Evolutionary conservation across 2,797 vertebrate species (phyloP).

Genomic region (Fistularia tabacaria): DNA sequence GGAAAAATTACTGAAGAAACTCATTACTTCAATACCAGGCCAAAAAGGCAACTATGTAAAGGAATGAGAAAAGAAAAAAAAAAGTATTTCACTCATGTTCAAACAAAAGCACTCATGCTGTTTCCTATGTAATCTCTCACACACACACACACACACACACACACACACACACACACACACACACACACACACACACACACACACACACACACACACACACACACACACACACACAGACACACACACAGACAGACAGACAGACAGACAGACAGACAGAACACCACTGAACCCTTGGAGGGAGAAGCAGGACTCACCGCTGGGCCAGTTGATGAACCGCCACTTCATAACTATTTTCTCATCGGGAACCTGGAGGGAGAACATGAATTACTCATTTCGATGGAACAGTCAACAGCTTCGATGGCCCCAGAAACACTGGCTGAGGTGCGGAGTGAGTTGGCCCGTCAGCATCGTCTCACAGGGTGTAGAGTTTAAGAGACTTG

Average conservation of each 20-base stretch:
- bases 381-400: too few species aligned
- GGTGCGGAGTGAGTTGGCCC: too few species aligned
- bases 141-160: background rate
- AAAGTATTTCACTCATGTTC: background rate
- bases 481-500: too few species aligned
- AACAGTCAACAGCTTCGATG: too few species aligned
- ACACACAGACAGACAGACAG: background rate
- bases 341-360: conserved; percentile 93
- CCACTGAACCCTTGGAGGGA: background rate
- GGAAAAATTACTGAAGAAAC: too few species aligned
- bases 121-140: background rate
- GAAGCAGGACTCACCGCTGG: conserved; percentile 78
- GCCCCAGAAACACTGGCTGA: too few species aligned
- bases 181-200: background rate
- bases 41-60: too few species aligned
- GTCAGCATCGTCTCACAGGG: too few species aligned
- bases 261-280: background rate
- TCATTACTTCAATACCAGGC: too few species aligned
- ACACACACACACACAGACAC: background rate
- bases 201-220: background rate
- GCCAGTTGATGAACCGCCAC: conserved; percentile 97
- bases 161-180: background rate
- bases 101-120: background rate
- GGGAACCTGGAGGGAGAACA: conserved; percentile 71
- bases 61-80: too few species aligned